Percentiles rank a stretch among this genome's conserved stretches.
These are phyloP conservation scores for Athalia cordata DNA, from an alignment of 2,888 invertebrate species.

Conservation along the genomic window DNA sequence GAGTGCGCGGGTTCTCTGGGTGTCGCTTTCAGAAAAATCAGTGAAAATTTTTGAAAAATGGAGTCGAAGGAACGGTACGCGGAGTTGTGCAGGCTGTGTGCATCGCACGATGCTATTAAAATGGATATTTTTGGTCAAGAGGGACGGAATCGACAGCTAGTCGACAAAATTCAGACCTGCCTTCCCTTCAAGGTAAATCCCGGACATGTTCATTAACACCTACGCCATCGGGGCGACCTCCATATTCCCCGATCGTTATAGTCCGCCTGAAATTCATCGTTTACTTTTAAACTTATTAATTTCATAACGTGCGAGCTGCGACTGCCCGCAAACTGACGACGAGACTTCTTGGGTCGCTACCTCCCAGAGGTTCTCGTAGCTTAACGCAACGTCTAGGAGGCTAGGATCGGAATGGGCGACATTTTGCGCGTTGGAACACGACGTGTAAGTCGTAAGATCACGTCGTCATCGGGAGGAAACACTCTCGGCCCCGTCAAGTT, in stretches of 20 bases:
- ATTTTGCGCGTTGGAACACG: conserved; percentile 36
- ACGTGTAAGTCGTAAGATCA: conserved; percentile 26
- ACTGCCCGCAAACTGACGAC: background rate
- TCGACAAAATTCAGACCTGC: conserved; percentile 73
- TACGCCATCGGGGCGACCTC: conserved; percentile 40
- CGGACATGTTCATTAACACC: conserved; percentile 45
- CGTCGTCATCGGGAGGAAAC: conserved; percentile 41
- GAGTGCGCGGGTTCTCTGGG: conserved; percentile 52
- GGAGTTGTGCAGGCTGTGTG: conserved; percentile 74
- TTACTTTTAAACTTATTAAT: background rate
- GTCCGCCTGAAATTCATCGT: background rate
- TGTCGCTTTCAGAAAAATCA: conserved; percentile 41
- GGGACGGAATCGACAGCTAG: conserved; percentile 72
- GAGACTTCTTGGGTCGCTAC: background rate
- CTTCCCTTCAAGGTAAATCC: conserved; percentile 72
- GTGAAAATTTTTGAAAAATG: conserved; percentile 34
- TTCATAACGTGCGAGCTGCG: background rate
- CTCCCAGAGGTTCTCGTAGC: conserved; percentile 21
- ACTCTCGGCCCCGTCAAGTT: conserved; percentile 4
- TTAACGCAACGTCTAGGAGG: conserved; percentile 24
- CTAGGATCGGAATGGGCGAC: conserved; percentile 36
- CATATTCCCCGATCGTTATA: conserved; percentile 25
- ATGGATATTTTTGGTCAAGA: conserved; percentile 74
- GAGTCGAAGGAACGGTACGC: conserved; percentile 72
- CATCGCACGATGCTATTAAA: conserved; percentile 73